phyloP scores from a whole-genome alignment of 2,797 vertebrate genomes.

The Gambusia yucatana region DNA sequence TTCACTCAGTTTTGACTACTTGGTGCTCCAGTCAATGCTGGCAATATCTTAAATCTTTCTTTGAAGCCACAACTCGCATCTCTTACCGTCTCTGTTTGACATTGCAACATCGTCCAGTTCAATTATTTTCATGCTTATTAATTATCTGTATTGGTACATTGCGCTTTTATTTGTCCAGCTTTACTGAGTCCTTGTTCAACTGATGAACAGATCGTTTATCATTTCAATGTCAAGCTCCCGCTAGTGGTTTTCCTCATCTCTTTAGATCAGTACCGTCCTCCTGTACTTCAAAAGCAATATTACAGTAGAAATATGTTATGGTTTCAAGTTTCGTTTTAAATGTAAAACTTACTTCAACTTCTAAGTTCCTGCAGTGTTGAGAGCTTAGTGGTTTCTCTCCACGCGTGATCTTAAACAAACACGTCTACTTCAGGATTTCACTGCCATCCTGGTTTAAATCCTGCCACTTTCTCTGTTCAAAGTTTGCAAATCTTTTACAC shows the following conservation, averaged over 20 bases:
- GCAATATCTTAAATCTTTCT: background rate
- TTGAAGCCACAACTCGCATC: background rate
- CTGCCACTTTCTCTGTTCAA: conserved; percentile 34
- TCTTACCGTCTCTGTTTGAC: background rate
- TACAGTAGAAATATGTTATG: conserved; percentile 1
- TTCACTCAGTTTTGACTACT: background rate
- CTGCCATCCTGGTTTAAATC: conserved; percentile 75
- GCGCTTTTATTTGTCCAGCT: background rate
- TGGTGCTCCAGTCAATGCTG: background rate
- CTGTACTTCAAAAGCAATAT: background rate
- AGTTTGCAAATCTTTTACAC: conserved; percentile 51
- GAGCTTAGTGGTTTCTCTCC: conserved; percentile 27
- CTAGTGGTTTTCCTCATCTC: background rate
- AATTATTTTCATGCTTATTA: background rate
- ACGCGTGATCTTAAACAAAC: conserved; percentile 52
- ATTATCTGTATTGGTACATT: background rate
- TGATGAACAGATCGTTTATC: background rate
- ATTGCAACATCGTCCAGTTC: background rate
- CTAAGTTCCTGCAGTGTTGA: background rate
- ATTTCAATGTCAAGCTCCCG: background rate
- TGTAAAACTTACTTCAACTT: background rate
- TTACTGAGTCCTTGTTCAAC: no score
- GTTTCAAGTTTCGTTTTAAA: background rate
- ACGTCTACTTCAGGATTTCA: conserved; percentile 62
- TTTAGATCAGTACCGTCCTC: background rate